phyloP scores from a whole-genome alignment of 2,797 vertebrate species.

The Crocidura indochinensis region DNA sequence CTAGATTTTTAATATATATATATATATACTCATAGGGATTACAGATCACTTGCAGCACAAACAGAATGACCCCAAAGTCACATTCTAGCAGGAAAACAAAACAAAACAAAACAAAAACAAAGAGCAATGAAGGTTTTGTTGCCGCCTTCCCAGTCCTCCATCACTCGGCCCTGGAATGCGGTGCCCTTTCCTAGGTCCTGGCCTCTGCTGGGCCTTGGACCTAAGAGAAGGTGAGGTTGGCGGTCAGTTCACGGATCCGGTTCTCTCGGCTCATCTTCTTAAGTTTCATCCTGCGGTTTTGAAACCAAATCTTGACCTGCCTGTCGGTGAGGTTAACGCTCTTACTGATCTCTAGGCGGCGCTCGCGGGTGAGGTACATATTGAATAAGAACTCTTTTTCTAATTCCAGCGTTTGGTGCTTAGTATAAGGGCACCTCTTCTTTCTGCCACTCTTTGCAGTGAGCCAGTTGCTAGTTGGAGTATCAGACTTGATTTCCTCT shows the following conservation, averaged over 20 bases:
- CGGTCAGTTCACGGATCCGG: slow-evolving; percentile 99
- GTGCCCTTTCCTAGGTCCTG: slow-evolving; percentile 87
- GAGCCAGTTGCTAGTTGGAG: slow-evolving; percentile 98
- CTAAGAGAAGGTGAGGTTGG: slow-evolving; percentile 99
- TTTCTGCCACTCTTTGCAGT: slow-evolving; percentile 99
- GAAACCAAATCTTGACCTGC: slow-evolving; percentile 99
- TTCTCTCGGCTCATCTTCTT: slow-evolving; percentile 99
- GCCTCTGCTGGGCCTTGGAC: slow-evolving; percentile 86
- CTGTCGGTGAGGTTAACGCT: slow-evolving; percentile 99
- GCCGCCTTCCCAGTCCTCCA: slow-evolving; percentile 89
- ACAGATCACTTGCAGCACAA: slow-evolving; percentile 93
- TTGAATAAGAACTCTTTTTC: slow-evolving; percentile 99
- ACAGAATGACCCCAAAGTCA: slow-evolving; percentile 92
- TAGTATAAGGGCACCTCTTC: slow-evolving; percentile 99
- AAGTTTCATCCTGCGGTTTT: slow-evolving; percentile 99
- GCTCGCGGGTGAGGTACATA: slow-evolving; percentile 99
- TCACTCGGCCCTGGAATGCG: slow-evolving; percentile 89
- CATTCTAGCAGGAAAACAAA: slow-evolving; percentile 91
- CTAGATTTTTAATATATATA: slow-evolving; percentile 87
- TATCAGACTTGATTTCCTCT: slow-evolving; percentile 96
- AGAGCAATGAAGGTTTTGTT: slow-evolving; percentile 89
- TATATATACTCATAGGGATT: slow-evolving; percentile 91
- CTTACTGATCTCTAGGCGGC: slow-evolving; percentile 99
- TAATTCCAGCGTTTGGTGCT: slow-evolving; percentile 99
- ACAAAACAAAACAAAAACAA: slow-evolving; percentile 80